A percentile compares a stretch with the other conserved stretches of the same genome.
Evolutionary conservation across 2,797 vertebrate genomes (phyloP).

Genomic region (Loriculus beryllinus): DNA sequence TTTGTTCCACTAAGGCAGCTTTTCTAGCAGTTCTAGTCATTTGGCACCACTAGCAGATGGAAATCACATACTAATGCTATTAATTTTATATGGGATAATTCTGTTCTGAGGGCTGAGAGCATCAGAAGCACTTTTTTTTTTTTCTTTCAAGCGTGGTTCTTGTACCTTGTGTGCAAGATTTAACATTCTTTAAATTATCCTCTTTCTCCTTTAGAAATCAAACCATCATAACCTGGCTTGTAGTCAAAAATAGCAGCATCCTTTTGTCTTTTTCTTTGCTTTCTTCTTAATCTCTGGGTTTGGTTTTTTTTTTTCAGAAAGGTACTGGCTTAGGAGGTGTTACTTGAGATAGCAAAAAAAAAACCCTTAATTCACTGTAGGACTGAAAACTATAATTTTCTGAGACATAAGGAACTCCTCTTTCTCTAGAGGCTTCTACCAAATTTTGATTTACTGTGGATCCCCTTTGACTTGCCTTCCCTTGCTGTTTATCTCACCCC

Average conservation of each 20-base stretch:
- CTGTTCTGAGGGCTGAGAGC: background rate
- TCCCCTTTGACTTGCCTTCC: background rate
- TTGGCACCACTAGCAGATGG: slow-evolving; percentile 45
- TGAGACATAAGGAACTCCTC: background rate
- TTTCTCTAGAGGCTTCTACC: background rate
- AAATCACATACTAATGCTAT: slow-evolving; percentile 56
- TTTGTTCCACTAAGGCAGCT: slow-evolving; percentile 45
- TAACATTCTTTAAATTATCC: background rate
- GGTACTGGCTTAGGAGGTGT: background rate
- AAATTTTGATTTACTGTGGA: background rate
- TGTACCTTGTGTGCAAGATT: background rate
- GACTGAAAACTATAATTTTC: background rate
- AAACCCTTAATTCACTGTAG: fast-evolving
- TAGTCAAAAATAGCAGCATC: background rate
- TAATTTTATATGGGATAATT: slow-evolving; percentile 51
- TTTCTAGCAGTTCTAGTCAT: slow-evolving; percentile 35
- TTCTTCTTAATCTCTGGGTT: background rate
- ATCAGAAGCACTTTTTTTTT: background rate
- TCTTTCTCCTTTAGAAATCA: slow-evolving; percentile 22
- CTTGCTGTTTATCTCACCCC: background rate
- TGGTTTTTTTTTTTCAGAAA: background rate
- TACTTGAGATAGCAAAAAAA: background rate
- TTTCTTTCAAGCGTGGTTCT: background rate
- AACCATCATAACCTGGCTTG: background rate
- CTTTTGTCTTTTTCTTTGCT: background rate